phyloP scores from a whole-genome alignment of 1,140 invertebrate genomes.

The Euwallacea similis region DNA sequence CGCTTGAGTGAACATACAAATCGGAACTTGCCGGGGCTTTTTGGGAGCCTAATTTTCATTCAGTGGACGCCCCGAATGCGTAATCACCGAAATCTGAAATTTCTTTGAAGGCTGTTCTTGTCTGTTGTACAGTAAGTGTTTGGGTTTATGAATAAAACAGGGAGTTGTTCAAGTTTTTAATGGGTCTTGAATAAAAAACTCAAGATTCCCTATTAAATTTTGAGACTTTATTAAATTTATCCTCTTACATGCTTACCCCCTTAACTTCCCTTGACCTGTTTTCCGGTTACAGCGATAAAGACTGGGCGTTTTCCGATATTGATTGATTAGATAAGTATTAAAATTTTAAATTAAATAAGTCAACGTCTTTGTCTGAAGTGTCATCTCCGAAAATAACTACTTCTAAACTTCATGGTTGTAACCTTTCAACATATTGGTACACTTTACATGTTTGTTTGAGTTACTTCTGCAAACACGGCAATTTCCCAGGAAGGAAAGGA shows the following conservation, averaged over 20 bases:
- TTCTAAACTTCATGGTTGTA: slow-evolving; percentile 6
- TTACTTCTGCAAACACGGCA: slow-evolving; percentile 31
- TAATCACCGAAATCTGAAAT: slow-evolving; percentile 26
- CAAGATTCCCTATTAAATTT: not conserved
- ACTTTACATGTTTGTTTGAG: slow-evolving; percentile 30
- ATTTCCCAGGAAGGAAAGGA: slow-evolving; percentile 28
- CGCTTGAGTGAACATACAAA: slow-evolving; percentile 26
- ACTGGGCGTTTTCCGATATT: no score
- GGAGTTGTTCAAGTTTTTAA: slow-evolving; percentile 13
- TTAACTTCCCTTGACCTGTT: no score
- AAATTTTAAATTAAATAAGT: no score
- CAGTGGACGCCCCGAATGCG: slow-evolving; percentile 20
- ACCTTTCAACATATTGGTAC: slow-evolving; percentile 29
- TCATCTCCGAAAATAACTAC: slow-evolving; percentile 13
- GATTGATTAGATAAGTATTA: no score
- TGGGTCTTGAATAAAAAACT: slow-evolving; percentile 1
- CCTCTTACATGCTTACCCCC: no score
- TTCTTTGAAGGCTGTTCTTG: slow-evolving; percentile 9
- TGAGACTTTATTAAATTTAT: no score
- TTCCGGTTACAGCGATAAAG: no score
- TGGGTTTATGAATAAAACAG: slow-evolving; percentile 19
- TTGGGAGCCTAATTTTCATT: slow-evolving; percentile 18
- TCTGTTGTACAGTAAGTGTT: slow-evolving; percentile 16
- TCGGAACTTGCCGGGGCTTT: slow-evolving; percentile 11
- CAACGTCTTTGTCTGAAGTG: not conserved